These are phyloP conservation scores for Ectemnius lituratus DNA, from an alignment of 2,888 invertebrate species.

Conservation along the genomic window DNA sequence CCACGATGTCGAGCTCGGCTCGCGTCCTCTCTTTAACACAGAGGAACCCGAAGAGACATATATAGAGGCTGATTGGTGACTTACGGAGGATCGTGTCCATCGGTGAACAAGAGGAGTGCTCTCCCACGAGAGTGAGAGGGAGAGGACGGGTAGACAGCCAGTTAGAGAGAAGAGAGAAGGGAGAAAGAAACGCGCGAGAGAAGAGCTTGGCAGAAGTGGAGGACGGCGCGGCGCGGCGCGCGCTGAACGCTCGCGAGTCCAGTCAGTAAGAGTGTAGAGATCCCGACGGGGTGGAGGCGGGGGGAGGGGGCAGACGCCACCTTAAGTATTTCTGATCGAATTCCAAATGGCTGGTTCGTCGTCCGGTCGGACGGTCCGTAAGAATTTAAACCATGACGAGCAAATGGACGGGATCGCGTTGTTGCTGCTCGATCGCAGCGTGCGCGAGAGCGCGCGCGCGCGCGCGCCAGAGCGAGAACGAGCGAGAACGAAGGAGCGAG, in stretches of 20 bases:
- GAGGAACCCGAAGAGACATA: slow-evolving; percentile 24
- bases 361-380: slow-evolving; percentile 67
- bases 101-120: background rate
- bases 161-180: too few relatives aligned
- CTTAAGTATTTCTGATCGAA: slow-evolving; percentile 77
- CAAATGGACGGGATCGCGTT: slow-evolving; percentile 61
- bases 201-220: too few relatives aligned
- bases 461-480: slow-evolving; percentile 23
- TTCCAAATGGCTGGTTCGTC: slow-evolving; percentile 72
- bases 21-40: slow-evolving; percentile 19
- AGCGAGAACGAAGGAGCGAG: slow-evolving; percentile 33
- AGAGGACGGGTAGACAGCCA: slow-evolving; percentile 4
- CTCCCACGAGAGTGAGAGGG: slow-evolving; percentile 27
- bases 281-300: slow-evolving; percentile 9
- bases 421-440: slow-evolving; percentile 16
- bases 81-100: slow-evolving; percentile 45
- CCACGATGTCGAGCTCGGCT: slow-evolving; percentile 47
- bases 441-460: slow-evolving; percentile 16
- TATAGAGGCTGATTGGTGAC: slow-evolving; percentile 55
- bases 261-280: background rate
- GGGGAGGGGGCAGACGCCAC: slow-evolving; percentile 72
- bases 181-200: too few relatives aligned
- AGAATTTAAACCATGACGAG: slow-evolving; percentile 69
- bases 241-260: background rate
- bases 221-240: background rate